Evolutionary conservation across 2,797 vertebrate species (phyloP).

Genomic region (Euthynnus affinis): DNA sequence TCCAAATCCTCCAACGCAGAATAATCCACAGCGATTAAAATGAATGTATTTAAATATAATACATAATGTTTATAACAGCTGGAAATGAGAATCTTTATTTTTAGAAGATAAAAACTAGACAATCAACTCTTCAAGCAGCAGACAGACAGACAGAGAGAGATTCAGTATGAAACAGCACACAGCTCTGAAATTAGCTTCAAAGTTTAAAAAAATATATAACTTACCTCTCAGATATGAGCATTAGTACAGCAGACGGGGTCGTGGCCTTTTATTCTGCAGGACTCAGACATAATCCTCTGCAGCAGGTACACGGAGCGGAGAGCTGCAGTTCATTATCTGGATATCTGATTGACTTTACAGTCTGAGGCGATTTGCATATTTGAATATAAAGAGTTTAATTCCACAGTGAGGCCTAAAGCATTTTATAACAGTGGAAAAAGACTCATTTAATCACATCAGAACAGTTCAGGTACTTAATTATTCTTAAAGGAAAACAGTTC

Average conservation of each 20-base stretch:
- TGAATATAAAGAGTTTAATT: slow-evolving; percentile 37
- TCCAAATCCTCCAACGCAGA: background rate
- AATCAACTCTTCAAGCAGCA: too few species aligned
- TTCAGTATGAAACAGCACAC: background rate
- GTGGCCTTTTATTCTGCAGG: slow-evolving; percentile 8
- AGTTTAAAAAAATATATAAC: background rate
- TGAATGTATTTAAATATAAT: background rate
- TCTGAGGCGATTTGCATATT: slow-evolving; percentile 24
- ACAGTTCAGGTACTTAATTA: background rate
- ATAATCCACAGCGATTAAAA: background rate
- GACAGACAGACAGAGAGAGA: background rate
- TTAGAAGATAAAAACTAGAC: background rate
- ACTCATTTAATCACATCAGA: slow-evolving; percentile 7
- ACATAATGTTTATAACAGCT: background rate
- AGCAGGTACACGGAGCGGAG: slow-evolving; percentile 14
- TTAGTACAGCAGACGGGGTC: slow-evolving; percentile 7
- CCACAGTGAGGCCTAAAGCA: slow-evolving; percentile 1
- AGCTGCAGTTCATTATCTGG: slow-evolving; percentile 42
- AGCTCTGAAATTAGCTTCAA: slow-evolving; percentile 3
- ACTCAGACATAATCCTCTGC: slow-evolving; percentile 28
- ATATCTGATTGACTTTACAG: slow-evolving; percentile 30
- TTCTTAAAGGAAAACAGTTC: background rate
- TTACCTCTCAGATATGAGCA: slow-evolving; percentile 15
- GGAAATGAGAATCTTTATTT: background rate
- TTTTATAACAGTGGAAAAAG: background rate